phyloP scores from a whole-genome alignment of 2,113 vertebrate species.

The Columba janthina region DNA sequence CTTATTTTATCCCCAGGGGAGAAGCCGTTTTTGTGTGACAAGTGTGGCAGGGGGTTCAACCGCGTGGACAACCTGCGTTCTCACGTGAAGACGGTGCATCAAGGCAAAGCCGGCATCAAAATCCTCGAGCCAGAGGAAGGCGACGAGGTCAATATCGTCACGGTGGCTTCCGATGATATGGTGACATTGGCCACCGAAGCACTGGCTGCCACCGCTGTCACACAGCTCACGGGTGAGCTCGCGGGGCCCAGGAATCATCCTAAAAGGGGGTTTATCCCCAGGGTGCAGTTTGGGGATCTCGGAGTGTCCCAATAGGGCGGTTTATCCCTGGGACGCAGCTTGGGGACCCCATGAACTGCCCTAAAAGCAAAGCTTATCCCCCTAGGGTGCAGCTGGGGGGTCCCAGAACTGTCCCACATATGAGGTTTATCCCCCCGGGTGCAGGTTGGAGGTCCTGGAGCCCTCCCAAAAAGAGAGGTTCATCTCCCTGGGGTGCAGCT shows the following conservation, averaged over 20 bases:
- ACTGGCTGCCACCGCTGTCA: constrained; percentile 85
- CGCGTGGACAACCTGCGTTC: constrained; percentile 97
- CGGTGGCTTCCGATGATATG: constrained; percentile 90
- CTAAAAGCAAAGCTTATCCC: too few species aligned
- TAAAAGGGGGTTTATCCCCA: rapidly evolving
- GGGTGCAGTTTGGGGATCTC: background rate
- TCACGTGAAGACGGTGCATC: constrained; percentile 96
- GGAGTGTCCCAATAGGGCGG: too few species aligned
- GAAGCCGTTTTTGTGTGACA: constrained; percentile 96
- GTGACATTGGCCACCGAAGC: constrained; percentile 91
- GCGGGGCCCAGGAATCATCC: too few species aligned
- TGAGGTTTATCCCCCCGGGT: rapidly evolving
- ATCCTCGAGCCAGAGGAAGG: constrained; percentile 82
- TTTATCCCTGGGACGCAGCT: background rate
- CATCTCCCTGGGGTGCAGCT: background rate
- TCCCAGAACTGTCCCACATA: too few species aligned
- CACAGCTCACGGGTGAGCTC: constrained; percentile 89
- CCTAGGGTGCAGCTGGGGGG: constrained; percentile 67
- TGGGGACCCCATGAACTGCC: too few species aligned
- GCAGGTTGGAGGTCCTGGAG: background rate
- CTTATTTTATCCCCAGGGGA: constrained; percentile 77
- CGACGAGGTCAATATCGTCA: constrained; percentile 90
- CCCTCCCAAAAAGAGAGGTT: too few species aligned
- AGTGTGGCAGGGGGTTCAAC: constrained; percentile 95
- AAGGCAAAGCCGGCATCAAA: constrained; percentile 95